Evolutionary conservation across 2,113 vertebrate genomes (phyloP).

Genomic region (Oryctolagus cuniculus): DNA sequence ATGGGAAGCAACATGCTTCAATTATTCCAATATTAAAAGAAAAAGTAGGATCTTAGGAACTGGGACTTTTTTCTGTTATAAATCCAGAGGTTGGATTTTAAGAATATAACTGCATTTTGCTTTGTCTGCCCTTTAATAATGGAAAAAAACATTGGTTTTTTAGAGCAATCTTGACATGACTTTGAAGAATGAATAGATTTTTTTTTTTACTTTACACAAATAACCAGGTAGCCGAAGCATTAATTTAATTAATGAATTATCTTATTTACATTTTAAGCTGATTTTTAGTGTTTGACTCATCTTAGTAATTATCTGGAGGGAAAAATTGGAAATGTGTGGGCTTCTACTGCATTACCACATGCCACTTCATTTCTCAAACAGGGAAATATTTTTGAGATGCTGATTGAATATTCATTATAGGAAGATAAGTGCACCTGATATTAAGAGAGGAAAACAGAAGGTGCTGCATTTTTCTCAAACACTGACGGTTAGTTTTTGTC

Average conservation of each 20-base stretch:
- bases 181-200: constrained; percentile 40
- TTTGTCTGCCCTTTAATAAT: constrained; percentile 43
- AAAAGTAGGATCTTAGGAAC: neutral
- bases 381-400: constrained; percentile 18
- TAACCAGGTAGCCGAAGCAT: neutral
- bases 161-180: constrained; percentile 30
- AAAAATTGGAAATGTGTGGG: neutral
- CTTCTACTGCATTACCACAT: neutral
- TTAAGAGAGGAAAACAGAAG: neutral
- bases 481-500: neutral
- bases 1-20: neutral
- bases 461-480: neutral
- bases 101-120: constrained; percentile 24
- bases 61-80: constrained; percentile 34
- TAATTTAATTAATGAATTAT: neutral
- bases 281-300: neutral
- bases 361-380: neutral
- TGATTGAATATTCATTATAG: neutral
- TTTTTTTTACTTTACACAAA: neutral
- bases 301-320: neutral
- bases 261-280: neutral
- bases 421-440: neutral
- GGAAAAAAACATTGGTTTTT: constrained; percentile 40
- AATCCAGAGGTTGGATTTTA: neutral
- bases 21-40: neutral